These are phyloP conservation scores for Odontomyia ornata DNA, from an alignment of 2,888 invertebrate species.

Conservation along the genomic window DNA sequence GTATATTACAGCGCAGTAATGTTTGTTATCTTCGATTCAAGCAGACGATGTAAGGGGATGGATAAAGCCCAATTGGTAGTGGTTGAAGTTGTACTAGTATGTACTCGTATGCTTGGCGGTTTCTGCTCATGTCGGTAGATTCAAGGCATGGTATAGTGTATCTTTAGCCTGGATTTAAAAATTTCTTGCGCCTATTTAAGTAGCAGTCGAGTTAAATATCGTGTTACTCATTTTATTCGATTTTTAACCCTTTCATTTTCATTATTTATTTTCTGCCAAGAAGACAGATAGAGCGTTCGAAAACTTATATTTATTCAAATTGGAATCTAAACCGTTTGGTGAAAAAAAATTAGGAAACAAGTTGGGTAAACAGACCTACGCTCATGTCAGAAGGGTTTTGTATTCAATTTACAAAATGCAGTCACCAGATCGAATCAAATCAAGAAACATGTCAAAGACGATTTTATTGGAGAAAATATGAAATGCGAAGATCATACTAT, in stretches of 20 bases:
- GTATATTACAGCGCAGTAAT: background rate
- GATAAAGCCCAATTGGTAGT: background rate
- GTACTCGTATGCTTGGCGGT: background rate
- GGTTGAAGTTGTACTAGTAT: background rate
- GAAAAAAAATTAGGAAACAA: too few relatives aligned
- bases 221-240: background rate
- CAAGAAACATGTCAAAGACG: too few relatives aligned
- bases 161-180: background rate
- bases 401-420: too few relatives aligned
- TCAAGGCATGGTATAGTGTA: background rate
- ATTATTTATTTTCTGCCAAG: too few relatives aligned
- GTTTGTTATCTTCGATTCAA: constrained; percentile 23
- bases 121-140: background rate
- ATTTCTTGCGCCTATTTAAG: background rate
- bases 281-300: too few relatives aligned
- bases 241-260: background rate
- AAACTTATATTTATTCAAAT: too few relatives aligned
- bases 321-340: too few relatives aligned
- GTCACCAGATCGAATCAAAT: too few relatives aligned
- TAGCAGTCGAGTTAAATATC: background rate
- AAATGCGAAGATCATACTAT: too few relatives aligned
- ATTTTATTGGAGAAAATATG: too few relatives aligned
- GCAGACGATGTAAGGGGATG: constrained; percentile 5
- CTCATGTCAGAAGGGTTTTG: too few relatives aligned
- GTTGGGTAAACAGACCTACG: too few relatives aligned